Evolutionary conservation across 2,888 invertebrate species (phyloP).

Genomic region (Trissoscelio sp.): DNA sequence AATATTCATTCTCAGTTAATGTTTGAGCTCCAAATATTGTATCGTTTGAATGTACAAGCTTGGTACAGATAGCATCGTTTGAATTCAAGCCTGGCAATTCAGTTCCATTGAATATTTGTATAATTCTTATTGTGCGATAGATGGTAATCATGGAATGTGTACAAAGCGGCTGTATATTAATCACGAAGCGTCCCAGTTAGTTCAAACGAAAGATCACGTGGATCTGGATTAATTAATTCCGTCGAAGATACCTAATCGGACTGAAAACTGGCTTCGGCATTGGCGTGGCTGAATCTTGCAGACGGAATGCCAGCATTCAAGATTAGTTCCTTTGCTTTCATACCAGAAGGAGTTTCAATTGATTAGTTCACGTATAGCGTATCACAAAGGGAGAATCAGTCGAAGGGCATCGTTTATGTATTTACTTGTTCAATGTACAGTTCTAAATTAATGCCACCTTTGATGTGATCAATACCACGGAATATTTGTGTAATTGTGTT

Average conservation of each 20-base stretch:
- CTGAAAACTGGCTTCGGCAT: slow-evolving; percentile 52
- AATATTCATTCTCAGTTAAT: too few species aligned
- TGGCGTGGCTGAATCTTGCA: slow-evolving; percentile 53
- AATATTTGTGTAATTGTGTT: slow-evolving; percentile 46
- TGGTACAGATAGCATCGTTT: slow-evolving; percentile 17
- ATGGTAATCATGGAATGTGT: slow-evolving; percentile 56
- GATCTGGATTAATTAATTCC: slow-evolving; percentile 63
- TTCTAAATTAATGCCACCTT: slow-evolving; percentile 55
- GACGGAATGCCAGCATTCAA: slow-evolving; percentile 64
- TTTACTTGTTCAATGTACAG: slow-evolving; percentile 50
- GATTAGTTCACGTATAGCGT: slow-evolving; percentile 58
- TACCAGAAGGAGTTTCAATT: slow-evolving; percentile 58
- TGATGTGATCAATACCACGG: slow-evolving; percentile 42
- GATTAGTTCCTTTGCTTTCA: slow-evolving; percentile 67
- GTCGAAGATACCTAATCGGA: slow-evolving; percentile 63
- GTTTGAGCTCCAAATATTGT: too few species aligned
- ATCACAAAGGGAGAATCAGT: slow-evolving; percentile 46
- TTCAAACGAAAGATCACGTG: slow-evolving; percentile 60
- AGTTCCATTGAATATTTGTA: slow-evolving; percentile 45
- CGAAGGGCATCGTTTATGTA: slow-evolving; percentile 61
- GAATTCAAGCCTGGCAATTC: slow-evolving; percentile 24
- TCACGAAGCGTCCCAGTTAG: slow-evolving; percentile 41
- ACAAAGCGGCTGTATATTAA: slow-evolving; percentile 62
- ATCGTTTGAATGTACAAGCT: slow-evolving; percentile 8
- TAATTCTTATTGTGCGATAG: slow-evolving; percentile 46